Conservation (phyloP, 1,140 invertebrate genomes). For the Tetragonula clypearis region DNA sequence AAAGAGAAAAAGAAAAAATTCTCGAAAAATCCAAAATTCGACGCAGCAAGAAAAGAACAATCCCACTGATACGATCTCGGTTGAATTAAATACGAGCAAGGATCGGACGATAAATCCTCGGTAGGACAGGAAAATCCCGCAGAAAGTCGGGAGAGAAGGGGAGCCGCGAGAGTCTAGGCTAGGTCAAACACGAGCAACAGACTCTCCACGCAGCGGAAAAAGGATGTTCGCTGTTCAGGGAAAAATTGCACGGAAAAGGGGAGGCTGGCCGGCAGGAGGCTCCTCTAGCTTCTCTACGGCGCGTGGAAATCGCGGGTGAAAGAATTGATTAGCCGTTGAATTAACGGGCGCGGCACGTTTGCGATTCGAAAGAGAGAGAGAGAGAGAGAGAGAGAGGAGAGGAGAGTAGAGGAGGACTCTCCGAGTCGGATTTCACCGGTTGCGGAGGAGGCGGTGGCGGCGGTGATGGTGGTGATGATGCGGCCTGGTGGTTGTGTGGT, state of each 20-base stretch:
- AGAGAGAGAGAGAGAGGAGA: background rate
- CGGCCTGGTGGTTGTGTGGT: background rate
- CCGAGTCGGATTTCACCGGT: constrained; percentile 38
- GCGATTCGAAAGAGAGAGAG: constrained; percentile 47
- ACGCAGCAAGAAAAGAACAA: too few relatives aligned
- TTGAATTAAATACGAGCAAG: background rate
- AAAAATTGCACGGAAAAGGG: too few relatives aligned
- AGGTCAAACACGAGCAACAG: too few relatives aligned
- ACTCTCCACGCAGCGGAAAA: too few relatives aligned
- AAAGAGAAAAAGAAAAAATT: too few relatives aligned
- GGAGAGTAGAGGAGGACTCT: background rate
- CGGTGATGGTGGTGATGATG: background rate
- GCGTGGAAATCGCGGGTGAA: constrained; percentile 16
- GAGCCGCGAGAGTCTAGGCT: too few relatives aligned
- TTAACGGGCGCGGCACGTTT: constrained; percentile 63
- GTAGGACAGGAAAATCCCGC: too few relatives aligned
- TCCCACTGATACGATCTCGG: background rate
- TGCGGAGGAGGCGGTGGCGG: background rate
- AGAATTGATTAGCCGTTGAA: constrained; percentile 64
- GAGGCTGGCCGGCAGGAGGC: too few relatives aligned
- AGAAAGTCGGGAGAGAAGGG: too few relatives aligned
- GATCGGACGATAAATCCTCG: too few relatives aligned
- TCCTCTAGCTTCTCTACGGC: background rate
- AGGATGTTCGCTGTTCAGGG: too few relatives aligned
- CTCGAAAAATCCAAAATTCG: too few relatives aligned